A percentile compares a stretch with the other conserved stretches of the same genome.
Conservation (phyloP, 2,113 vertebrate species). For the Irena cyanogastra region DNA sequence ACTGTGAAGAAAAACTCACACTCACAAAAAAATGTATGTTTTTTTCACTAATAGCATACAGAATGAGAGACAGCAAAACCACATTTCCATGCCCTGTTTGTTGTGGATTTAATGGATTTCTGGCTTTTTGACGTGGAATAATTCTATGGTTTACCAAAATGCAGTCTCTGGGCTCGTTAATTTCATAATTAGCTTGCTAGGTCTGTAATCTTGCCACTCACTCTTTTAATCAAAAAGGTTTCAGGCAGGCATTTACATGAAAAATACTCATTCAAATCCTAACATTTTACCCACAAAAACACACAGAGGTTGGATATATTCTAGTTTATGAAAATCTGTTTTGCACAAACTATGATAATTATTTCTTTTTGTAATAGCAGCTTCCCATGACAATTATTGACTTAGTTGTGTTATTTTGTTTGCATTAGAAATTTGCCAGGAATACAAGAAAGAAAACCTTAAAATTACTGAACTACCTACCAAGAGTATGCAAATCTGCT, state of each 20-base stretch:
- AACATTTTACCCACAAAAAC: neutral
- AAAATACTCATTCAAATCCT: conserved; percentile 3
- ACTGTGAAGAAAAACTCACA: neutral
- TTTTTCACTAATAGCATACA: conserved; percentile 60
- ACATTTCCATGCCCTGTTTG: conserved; percentile 22
- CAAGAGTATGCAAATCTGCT: neutral
- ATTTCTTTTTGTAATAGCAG: conserved; percentile 11
- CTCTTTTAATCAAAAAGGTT: conserved; percentile 24
- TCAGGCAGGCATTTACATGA: neutral
- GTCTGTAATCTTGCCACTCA: neutral
- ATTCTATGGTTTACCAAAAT: conserved; percentile 71
- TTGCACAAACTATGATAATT: neutral
- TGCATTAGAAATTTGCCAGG: conserved; percentile 38
- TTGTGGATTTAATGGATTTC: conserved; percentile 13
- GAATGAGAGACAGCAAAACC: conserved; percentile 62
- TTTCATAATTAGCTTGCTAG: conserved; percentile 54
- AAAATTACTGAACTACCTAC: conserved; percentile 21
- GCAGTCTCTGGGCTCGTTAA: conserved; percentile 56
- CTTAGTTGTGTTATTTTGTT: neutral
- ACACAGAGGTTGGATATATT: neutral
- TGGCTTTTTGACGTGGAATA: conserved; percentile 63
- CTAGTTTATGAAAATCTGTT: neutral
- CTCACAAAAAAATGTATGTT: conserved; percentile 16
- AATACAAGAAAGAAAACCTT: conserved; percentile 9
- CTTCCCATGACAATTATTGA: conserved; percentile 47